Conservation (phyloP, 2,797 vertebrate species). For the Squalus acanthias region DNA sequence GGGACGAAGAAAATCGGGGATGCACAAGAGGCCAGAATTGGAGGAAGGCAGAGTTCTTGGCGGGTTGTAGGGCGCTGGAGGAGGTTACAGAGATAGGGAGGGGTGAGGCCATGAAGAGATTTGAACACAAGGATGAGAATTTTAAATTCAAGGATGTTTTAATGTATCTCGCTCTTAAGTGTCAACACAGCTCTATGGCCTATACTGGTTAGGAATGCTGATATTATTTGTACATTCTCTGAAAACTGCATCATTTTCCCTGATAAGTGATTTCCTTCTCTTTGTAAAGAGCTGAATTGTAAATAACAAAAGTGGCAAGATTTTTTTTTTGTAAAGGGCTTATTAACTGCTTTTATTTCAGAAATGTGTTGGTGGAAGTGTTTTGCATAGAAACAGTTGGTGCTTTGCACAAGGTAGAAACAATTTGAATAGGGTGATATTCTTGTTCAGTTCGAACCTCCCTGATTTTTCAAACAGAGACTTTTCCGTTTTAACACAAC, state of each 20-base stretch:
- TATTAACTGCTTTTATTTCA: background rate
- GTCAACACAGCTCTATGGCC: background rate
- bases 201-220: background rate
- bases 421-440: background rate
- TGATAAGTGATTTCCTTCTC: background rate
- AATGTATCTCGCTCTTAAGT: background rate
- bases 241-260: background rate
- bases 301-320: background rate
- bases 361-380: background rate
- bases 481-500: background rate
- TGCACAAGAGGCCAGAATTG: background rate
- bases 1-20: background rate
- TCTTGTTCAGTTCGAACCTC: background rate
- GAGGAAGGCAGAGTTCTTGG: background rate
- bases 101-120: background rate
- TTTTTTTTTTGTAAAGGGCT: background rate
- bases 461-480: background rate
- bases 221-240: background rate
- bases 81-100: background rate
- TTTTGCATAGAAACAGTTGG: background rate
- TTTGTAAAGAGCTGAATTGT: background rate
- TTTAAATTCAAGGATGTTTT: background rate
- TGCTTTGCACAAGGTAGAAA: background rate
- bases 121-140: background rate
- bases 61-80: background rate